Base-by-base conservation (phyloP, 2,113 vertebrate species). In the Pomatostomus ruficeps region DNA sequence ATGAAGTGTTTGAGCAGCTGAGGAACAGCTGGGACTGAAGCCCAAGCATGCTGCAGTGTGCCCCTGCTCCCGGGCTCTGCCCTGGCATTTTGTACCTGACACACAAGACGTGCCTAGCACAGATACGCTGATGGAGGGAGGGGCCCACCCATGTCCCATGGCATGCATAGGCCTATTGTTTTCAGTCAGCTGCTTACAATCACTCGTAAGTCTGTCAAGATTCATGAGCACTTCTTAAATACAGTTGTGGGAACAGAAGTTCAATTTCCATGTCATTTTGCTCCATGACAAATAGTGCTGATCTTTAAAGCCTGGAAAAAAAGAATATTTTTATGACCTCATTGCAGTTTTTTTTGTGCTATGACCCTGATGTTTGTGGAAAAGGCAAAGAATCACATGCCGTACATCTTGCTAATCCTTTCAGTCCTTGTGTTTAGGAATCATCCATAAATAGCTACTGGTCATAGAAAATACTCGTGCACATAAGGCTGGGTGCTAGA, bases 181-280 rank as follows among this genome's bases (percentile, higher is more conserved):
- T 77, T 31, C 78, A 68, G 70, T 79, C 89, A 80, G 89, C 89
- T 95, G 74, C 81, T 91, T 89, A 90, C 51, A 97, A 96, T 96
- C 95, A 83, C 71, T 88, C 96, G 35, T 94, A 94, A 96, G 63
- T 96, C 95, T 95, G 92, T 97, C 93, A 97, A 95, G 91, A 94
- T 90, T 94, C 84, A 82, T 75, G 42, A 93, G 49, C 55, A 93
- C 68, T 94, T 85, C 59, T 83, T 51, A 95, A 94, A 96, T 55
- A 96, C 95, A 96, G 96, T 97, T 63, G 91, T 96, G 94, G 95
- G 96, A 96, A 95, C 89, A 93, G 88, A 95, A 93, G 71, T 96
- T 91, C 89, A 91, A 88, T 62, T 94, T 89, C 85, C 78, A 95
- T 91, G 91, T 33, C 75, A 62, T 93, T 93, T 63, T 89, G 63